Evolutionary conservation across 2,888 invertebrate genomes (phyloP), one percentile per base, ranked within the genome.

Genomic region (Chironomus tentans): DNA sequence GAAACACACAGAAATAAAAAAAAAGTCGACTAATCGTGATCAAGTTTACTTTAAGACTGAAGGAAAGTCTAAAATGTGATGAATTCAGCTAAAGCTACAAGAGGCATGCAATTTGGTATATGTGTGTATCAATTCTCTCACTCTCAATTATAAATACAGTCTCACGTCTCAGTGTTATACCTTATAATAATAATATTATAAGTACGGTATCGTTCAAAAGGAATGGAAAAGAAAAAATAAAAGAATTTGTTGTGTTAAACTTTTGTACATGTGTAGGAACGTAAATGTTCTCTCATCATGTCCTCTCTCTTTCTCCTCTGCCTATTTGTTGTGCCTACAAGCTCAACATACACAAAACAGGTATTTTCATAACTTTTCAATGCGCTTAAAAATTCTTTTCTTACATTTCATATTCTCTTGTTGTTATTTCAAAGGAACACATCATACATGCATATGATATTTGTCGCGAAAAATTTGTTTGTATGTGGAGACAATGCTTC

Each of bases 21-120:
- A 70, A 70, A 50, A 48, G 22, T 18, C 72, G 72, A 72, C 72
- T 72, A 46, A 62, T 72, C 61, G 61, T 62, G 72, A 72, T 72
- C 22, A 22, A 72, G 24, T 72, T 61, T 72, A 5, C 10, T 61
- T 61, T 15, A 28, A 72, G 28, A 72, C 72, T 72, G 38, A 72
- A 28, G 5, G 18, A 18, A 56, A 15, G 38, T 10, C 2, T 4
- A 38, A 38, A 38, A 38, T 56, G 15, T 56, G 56, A 56, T 56
- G 56, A 38, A 38, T 38, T 38, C 38, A 38, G 38, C 18, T 56
- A 15, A 56, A 56, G 50, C 15, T 18, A 56, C n/a, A 15, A 56
- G 15, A 50, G 61, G 18, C 72, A 72, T 71, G 71, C 71, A 71
- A n/a, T 21, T 15, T 13, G 5, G 10, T 47, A 13, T 69, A 38